Percentiles rank a stretch among this genome's conserved stretches.
Conservation (phyloP, 2,888 invertebrate species). For the Xestoiulus laeticollis region DNA sequence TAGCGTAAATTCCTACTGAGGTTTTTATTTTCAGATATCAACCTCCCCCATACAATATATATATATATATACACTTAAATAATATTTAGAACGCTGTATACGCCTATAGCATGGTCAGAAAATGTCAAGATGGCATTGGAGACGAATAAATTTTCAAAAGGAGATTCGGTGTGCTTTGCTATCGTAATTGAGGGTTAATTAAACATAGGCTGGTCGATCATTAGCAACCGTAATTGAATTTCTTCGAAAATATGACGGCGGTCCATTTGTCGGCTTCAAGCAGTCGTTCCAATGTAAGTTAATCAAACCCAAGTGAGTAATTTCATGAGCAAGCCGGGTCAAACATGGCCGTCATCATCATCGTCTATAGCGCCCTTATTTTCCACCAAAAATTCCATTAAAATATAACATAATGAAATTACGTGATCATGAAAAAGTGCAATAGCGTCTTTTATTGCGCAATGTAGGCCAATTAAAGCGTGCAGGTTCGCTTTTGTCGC, state of each 20-base stretch:
- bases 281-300: neutral
- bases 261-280: neutral
- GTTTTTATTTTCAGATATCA: no score
- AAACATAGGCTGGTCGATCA: neutral
- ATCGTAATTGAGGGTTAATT: neutral
- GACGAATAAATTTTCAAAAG: no score
- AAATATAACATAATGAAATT: constrained; percentile 3
- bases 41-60: no score
- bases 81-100: no score
- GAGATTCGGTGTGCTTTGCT: no score
- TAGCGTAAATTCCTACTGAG: no score
- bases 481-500: neutral
- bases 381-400: constrained; percentile 12
- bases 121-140: no score
- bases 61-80: no score
- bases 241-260: neutral
- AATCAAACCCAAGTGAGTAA: neutral
- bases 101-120: no score
- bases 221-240: neutral
- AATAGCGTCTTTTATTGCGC: neutral
- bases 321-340: neutral
- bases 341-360: neutral
- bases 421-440: neutral
- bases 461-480: neutral
- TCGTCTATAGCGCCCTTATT: neutral